Evolutionary conservation across 2,113 vertebrate species (phyloP).

Genomic region (zebrafish (Danio rerio)): DNA sequence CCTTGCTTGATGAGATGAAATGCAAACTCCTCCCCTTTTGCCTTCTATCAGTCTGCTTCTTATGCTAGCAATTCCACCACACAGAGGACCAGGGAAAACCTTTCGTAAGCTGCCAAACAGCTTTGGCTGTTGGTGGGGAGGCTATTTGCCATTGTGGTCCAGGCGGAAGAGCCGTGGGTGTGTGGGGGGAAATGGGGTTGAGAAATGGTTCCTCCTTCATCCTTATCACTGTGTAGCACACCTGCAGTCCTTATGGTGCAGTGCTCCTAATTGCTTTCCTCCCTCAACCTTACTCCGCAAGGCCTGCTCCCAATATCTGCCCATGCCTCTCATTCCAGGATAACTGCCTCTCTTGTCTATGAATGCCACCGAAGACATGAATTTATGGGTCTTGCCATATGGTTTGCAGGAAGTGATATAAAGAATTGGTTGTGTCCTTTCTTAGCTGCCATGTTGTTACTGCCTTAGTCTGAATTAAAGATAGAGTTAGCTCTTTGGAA

Average conservation of each 20-base stretch:
- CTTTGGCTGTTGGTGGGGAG: constrained; percentile 63
- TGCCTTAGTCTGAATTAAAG: not conserved
- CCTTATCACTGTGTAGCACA: constrained; percentile 78
- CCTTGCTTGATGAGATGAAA: constrained; percentile 70
- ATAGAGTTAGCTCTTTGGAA: not conserved
- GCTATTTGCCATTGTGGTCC: constrained; percentile 75
- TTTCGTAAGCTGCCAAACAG: constrained; percentile 71
- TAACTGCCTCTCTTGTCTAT: constrained; percentile 72
- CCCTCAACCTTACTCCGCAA: constrained; percentile 46
- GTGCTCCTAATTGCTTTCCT: constrained; percentile 79
- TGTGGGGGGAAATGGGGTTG: constrained; percentile 62
- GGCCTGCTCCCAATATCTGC: constrained; percentile 76
- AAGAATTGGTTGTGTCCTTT: not conserved
- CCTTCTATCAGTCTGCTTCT: constrained; percentile 68
- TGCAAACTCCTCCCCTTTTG: constrained; percentile 57
- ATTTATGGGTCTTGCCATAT: constrained; percentile 64
- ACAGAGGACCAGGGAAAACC: constrained; percentile 63
- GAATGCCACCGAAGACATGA: constrained; percentile 61
- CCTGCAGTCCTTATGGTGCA: constrained; percentile 77
- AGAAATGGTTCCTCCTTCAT: constrained; percentile 80
- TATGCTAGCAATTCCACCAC: constrained; percentile 72
- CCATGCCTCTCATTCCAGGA: constrained; percentile 78
- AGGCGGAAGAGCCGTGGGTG: constrained; percentile 28
- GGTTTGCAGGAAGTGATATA: constrained; percentile 17
- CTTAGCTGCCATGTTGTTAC: constrained; percentile 10